Percentiles rank a stretch among this genome's conserved stretches.
These are phyloP conservation scores for Cebus imitator DNA, from an alignment of 2,113 vertebrate species.

Conservation along the genomic window DNA sequence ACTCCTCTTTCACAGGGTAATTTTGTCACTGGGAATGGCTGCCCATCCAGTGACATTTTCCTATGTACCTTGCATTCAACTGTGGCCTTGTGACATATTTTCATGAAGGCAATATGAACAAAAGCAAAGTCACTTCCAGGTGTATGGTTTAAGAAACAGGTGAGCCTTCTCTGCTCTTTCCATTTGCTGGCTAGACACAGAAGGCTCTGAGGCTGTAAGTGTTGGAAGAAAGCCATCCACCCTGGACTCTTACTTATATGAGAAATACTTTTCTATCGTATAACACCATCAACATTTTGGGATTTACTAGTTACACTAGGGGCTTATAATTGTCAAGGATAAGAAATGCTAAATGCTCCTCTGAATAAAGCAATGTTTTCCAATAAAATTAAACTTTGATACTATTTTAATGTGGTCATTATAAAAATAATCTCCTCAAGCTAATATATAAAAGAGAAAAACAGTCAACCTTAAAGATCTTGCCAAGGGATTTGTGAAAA, in stretches of 20 bases:
- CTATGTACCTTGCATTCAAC: not conserved
- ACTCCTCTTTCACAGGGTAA: not conserved
- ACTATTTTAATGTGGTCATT: not conserved
- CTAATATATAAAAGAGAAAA: constrained; percentile 50
- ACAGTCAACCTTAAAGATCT: not conserved
- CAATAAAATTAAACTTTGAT: constrained; percentile 1
- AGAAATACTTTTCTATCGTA: not conserved
- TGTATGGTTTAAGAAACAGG: not conserved
- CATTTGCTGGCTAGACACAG: not conserved
- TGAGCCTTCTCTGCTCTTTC: not conserved
- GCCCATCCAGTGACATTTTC: not conserved
- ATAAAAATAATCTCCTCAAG: constrained; percentile 8
- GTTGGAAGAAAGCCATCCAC: not conserved
- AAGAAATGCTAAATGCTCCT: not conserved
- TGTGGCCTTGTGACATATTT: not conserved
- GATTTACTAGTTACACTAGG: not conserved
- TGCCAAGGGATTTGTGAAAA: not conserved
- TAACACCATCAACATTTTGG: not conserved
- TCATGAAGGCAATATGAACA: not conserved
- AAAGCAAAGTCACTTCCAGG: not conserved
- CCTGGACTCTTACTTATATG: not conserved
- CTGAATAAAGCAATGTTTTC: constrained; percentile 25
- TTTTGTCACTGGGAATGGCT: not conserved
- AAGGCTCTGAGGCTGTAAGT: not conserved
- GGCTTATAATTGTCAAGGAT: not conserved